These are phyloP conservation scores for Bombus superbus DNA, from an alignment of 1,140 invertebrate genomes.

Conservation along the genomic window DNA sequence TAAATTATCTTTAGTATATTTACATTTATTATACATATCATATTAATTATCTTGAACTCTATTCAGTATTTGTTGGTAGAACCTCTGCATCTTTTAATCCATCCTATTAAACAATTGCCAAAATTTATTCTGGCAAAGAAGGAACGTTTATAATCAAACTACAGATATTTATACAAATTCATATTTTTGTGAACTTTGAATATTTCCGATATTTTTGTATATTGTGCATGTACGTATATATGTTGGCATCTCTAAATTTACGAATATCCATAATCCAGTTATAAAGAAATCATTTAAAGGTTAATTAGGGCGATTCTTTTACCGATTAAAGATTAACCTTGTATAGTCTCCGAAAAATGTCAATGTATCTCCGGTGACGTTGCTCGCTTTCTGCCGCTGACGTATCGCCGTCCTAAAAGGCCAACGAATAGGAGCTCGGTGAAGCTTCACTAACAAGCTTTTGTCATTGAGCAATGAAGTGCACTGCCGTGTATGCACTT, in stretches of 20 bases:
- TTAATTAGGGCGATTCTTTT: conserved; percentile 3
- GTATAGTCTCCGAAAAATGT: conserved; percentile 21
- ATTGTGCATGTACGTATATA: neutral
- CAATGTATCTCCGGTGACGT: neutral
- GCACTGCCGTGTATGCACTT: conserved; percentile 33
- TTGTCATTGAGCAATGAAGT: conserved; percentile 59
- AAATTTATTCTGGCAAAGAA: too few species aligned
- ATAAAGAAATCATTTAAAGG: neutral
- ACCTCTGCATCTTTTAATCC: neutral
- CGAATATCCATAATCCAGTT: neutral
- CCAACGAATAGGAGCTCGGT: conserved; percentile 35
- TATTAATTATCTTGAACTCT: neutral
- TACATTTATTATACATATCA: neutral
- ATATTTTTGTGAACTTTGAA: neutral
- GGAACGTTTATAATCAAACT: too few species aligned
- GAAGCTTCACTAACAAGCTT: conserved; percentile 57
- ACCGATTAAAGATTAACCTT: conserved; percentile 39
- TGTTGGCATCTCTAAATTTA: neutral
- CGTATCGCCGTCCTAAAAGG: conserved; percentile 49
- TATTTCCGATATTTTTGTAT: too few species aligned
- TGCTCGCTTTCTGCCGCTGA: conserved; percentile 13
- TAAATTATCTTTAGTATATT: neutral
- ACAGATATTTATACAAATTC: too few species aligned
- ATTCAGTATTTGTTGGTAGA: too few species aligned
- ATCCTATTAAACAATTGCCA: neutral